Evolutionary conservation across 2,888 invertebrate genomes (phyloP).

Genomic region (Cerastoderma edule): DNA sequence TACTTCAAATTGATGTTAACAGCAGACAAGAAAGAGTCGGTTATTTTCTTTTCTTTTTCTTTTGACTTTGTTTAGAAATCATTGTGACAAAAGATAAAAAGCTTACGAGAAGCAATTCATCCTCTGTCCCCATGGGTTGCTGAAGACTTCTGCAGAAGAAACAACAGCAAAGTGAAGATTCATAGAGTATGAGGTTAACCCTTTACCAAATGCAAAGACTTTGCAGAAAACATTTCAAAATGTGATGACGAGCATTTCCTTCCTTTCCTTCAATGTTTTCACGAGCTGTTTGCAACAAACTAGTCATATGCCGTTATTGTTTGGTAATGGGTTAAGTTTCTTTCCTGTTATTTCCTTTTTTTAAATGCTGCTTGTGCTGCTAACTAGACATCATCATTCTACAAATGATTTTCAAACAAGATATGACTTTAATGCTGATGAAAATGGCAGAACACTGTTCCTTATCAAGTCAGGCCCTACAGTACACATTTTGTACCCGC

Average conservation of each 20-base stretch:
- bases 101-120: not conserved
- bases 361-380: no score
- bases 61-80: not conserved
- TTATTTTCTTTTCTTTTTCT: no score
- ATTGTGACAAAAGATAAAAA: slow-evolving; percentile 1
- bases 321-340: no score
- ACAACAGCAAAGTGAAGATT: not conserved
- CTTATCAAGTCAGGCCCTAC: no score
- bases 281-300: not conserved
- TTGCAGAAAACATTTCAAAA: not conserved
- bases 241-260: not conserved
- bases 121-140: not conserved
- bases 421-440: no score
- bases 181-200: not conserved
- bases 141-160: not conserved
- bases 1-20: no score
- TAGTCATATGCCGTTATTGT: not conserved
- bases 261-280: not conserved
- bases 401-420: no score
- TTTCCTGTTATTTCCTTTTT: no score
- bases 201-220: not conserved
- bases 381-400: no score
- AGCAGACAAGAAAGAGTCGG: no score
- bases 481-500: no score
- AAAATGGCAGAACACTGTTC: no score